These are phyloP conservation scores for Iselma pallidipennis DNA, from an alignment of 2,888 invertebrate genomes.

Conservation along the genomic window DNA sequence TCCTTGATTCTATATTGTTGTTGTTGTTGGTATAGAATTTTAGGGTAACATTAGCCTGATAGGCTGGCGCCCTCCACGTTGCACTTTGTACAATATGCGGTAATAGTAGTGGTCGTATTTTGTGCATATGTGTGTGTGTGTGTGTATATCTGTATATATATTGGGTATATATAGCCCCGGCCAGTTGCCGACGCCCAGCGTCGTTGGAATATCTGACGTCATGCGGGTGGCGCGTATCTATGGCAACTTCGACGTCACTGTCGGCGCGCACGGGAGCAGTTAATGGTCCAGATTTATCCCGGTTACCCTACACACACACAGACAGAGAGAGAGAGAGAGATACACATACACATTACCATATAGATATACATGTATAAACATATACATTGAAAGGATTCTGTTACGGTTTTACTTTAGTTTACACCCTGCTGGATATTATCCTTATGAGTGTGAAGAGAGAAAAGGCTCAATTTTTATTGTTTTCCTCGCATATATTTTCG, in stretches of 20 bases:
- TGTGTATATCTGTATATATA: no score
- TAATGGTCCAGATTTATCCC: slow-evolving; percentile 37
- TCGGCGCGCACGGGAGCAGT: slow-evolving; percentile 32
- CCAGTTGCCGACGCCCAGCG: slow-evolving; percentile 20
- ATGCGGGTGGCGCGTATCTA: slow-evolving; percentile 32
- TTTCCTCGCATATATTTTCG: slow-evolving; percentile 28
- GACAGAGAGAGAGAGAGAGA: not conserved
- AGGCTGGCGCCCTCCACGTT: not conserved
- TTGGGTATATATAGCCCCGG: not conserved
- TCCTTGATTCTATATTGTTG: not conserved
- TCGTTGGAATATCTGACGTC: slow-evolving; percentile 34
- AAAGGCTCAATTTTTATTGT: slow-evolving; percentile 29
- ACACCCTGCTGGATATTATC: slow-evolving; percentile 27
- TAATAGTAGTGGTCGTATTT: no score
- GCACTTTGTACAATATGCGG: not conserved
- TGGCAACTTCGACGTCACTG: slow-evolving; percentile 37
- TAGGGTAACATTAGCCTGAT: not conserved
- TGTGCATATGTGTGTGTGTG: no score
- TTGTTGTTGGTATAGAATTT: not conserved
- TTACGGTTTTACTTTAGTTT: slow-evolving; percentile 29
- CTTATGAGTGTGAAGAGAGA: slow-evolving; percentile 16
- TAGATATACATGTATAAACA: not conserved
- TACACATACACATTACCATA: not conserved
- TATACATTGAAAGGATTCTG: slow-evolving; percentile 6
- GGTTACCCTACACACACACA: slow-evolving; percentile 24